Conservation (phyloP, 2,113 vertebrate genomes). For the Gorsachius goisagi region DNA sequence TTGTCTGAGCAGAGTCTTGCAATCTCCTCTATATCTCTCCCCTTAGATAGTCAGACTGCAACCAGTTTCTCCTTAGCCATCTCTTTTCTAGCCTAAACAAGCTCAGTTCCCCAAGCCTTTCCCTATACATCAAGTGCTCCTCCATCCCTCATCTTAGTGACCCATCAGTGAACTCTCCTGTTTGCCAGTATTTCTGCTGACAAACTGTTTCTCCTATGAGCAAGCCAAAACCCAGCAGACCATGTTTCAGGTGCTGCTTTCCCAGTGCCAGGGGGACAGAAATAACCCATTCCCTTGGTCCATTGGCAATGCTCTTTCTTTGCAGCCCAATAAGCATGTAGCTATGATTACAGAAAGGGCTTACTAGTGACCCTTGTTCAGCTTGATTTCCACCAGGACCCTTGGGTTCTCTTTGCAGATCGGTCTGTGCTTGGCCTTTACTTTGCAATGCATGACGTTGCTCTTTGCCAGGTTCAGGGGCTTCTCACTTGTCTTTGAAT, state of each 20-base stretch:
- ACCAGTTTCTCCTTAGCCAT: not conserved
- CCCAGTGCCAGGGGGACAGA: not conserved
- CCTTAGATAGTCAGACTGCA: not conserved
- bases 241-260: not conserved
- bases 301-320: not conserved
- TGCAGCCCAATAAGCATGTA: not conserved
- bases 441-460: not conserved
- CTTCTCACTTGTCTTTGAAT: not conserved
- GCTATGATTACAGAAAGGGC: not conserved
- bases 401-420: not conserved
- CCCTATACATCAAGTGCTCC: not conserved
- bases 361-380: not conserved
- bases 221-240: not conserved
- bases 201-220: not conserved
- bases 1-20: not conserved
- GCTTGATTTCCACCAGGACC: not conserved
- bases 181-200: not conserved
- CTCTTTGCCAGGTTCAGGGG: not conserved
- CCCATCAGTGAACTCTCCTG: not conserved
- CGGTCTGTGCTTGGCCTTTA: not conserved
- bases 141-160: not conserved
- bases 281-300: not conserved
- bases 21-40: not conserved
- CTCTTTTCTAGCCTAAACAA: not conserved
- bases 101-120: not conserved